Conservation (phyloP, 2,797 vertebrate species). For the Sebastes jordani region DNA sequence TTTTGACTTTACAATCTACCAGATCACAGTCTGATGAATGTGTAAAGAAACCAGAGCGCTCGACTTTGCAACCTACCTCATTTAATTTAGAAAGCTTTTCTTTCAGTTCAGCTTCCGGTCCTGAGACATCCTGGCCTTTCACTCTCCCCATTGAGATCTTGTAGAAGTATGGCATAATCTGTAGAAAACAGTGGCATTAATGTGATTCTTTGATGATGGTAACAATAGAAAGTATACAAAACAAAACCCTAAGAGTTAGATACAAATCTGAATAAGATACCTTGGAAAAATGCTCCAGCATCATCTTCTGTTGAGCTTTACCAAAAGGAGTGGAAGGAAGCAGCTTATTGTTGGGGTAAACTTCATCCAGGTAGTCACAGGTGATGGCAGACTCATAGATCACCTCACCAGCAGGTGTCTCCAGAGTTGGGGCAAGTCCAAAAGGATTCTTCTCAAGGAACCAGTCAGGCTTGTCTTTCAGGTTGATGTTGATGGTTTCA, state of each 20-base stretch:
- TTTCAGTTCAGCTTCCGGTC: slow-evolving; percentile 79
- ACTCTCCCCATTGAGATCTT: slow-evolving; percentile 72
- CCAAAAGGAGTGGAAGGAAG: slow-evolving; percentile 86
- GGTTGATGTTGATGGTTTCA: slow-evolving; percentile 90
- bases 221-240: neutral
- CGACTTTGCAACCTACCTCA: slow-evolving; percentile 73
- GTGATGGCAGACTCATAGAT: slow-evolving; percentile 91
- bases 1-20: neutral
- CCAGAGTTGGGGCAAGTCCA: slow-evolving; percentile 89
- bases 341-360: slow-evolving; percentile 86
- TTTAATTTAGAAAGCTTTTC: slow-evolving; percentile 86
- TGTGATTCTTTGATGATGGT: neutral
- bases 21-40: neutral
- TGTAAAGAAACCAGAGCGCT: neutral
- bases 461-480: slow-evolving; percentile 94
- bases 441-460: slow-evolving; percentile 87
- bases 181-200: slow-evolving; percentile 6
- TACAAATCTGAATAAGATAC: slow-evolving; percentile 62
- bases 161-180: slow-evolving; percentile 83
- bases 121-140: slow-evolving; percentile 80
- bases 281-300: slow-evolving; percentile 90
- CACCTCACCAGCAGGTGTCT: slow-evolving; percentile 88
- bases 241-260: neutral
- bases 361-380: slow-evolving; percentile 94
- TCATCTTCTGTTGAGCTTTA: slow-evolving; percentile 91